phyloP scores from a whole-genome alignment of 2,888 invertebrate species.

The Maniola hyperantus region DNA sequence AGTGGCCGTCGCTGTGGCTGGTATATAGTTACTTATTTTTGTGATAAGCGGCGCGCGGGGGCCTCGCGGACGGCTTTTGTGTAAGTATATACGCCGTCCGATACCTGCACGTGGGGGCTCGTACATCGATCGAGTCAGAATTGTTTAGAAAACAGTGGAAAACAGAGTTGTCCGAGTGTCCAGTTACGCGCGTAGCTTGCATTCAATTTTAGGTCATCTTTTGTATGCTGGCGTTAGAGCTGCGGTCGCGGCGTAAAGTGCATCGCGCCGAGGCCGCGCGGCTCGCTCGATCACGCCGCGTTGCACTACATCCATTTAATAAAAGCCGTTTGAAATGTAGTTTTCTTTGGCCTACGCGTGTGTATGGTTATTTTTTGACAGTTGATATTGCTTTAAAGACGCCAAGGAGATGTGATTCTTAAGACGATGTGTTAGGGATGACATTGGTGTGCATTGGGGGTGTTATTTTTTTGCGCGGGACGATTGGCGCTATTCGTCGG shows the following conservation, averaged over 20 bases:
- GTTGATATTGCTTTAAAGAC: constrained; percentile 72
- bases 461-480: constrained; percentile 75
- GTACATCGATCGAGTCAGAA: constrained; percentile 63
- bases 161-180: constrained; percentile 59
- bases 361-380: constrained; percentile 81
- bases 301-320: constrained; percentile 75
- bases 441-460: constrained; percentile 59
- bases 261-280: constrained; percentile 80
- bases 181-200: constrained; percentile 65
- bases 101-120: constrained; percentile 54
- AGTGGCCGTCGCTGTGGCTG: constrained; percentile 76
- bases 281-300: constrained; percentile 65
- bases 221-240: constrained; percentile 75
- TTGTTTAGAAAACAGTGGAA: constrained; percentile 69
- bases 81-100: constrained; percentile 70
- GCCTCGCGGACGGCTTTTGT: constrained; percentile 73
- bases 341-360: constrained; percentile 77
- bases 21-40: constrained; percentile 83
- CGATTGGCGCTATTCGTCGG: constrained; percentile 68
- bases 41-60: constrained; percentile 81
- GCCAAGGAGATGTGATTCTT: constrained; percentile 69
- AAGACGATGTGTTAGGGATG: constrained; percentile 60
- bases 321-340: constrained; percentile 72
- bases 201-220: constrained; percentile 82
- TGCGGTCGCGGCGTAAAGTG: constrained; percentile 76